Conservation (phyloP, 2,888 invertebrate genomes). For the Pheosia tremula region DNA sequence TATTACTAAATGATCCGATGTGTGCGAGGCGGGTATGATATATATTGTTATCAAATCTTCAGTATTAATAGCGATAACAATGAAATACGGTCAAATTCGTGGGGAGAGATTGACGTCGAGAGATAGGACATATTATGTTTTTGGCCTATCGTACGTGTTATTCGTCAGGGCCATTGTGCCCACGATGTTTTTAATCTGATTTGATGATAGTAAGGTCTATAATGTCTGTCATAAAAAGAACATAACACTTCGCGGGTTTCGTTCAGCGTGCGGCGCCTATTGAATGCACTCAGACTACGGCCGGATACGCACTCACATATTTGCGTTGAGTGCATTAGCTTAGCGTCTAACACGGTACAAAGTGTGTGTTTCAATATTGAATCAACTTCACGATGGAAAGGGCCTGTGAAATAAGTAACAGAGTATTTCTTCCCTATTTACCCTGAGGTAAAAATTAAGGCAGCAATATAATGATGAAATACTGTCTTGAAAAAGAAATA, state of each 20-base stretch:
- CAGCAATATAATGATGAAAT: not conserved
- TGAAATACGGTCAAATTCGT: too few relatives aligned
- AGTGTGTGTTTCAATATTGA: slow-evolving; percentile 22
- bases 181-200: not conserved
- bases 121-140: too few relatives aligned
- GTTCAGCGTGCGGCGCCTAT: slow-evolving; percentile 10
- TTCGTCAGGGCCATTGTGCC: too few relatives aligned
- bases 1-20: too few relatives aligned
- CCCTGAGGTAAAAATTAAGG: not conserved
- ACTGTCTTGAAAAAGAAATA: too few relatives aligned
- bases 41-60: too few relatives aligned
- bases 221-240: not conserved
- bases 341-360: slow-evolving; percentile 28
- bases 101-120: too few relatives aligned
- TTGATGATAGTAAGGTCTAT: not conserved
- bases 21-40: too few relatives aligned
- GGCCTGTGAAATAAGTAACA: not conserved
- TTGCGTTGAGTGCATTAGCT: slow-evolving; percentile 39
- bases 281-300: slow-evolving; percentile 32
- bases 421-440: not conserved
- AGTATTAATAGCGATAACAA: too few relatives aligned
- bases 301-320: slow-evolving; percentile 43
- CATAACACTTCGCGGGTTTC: not conserved
- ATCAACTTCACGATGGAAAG: slow-evolving; percentile 6
- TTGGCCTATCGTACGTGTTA: too few relatives aligned